Evolutionary conservation across 2,113 vertebrate genomes (phyloP).

Genomic region (Pollimyrus isidori): DNA sequence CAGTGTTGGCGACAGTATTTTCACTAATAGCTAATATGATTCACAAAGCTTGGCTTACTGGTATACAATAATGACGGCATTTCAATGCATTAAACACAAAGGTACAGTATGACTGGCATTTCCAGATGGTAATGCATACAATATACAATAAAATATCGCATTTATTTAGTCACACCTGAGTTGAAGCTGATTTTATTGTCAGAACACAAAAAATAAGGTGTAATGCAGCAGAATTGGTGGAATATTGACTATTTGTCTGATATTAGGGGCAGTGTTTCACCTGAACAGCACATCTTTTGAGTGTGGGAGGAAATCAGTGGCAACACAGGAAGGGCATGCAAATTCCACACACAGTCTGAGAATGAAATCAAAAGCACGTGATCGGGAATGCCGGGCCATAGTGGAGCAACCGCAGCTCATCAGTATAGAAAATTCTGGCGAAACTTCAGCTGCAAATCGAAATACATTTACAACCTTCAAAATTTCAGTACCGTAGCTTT

Average conservation of each 20-base stretch:
- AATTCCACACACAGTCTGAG: background rate
- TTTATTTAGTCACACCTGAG: background rate
- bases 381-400: background rate
- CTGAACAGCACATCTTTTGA: background rate
- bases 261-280: background rate
- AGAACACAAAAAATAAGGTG: background rate
- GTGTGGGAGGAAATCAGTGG: background rate
- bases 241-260: background rate
- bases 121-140: background rate
- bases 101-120: background rate
- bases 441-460: background rate
- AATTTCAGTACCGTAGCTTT: background rate
- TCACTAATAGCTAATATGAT: background rate
- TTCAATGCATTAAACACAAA: background rate
- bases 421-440: background rate
- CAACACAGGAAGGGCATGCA: background rate
- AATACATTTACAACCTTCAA: background rate
- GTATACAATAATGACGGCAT: background rate
- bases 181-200: background rate
- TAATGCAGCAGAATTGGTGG: background rate
- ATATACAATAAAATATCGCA: background rate
- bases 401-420: background rate
- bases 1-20: background rate
- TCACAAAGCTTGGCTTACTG: background rate
- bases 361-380: background rate